Base-by-base conservation (phyloP, 2,888 invertebrate species). In the Teinopalpus imperialis region DNA sequence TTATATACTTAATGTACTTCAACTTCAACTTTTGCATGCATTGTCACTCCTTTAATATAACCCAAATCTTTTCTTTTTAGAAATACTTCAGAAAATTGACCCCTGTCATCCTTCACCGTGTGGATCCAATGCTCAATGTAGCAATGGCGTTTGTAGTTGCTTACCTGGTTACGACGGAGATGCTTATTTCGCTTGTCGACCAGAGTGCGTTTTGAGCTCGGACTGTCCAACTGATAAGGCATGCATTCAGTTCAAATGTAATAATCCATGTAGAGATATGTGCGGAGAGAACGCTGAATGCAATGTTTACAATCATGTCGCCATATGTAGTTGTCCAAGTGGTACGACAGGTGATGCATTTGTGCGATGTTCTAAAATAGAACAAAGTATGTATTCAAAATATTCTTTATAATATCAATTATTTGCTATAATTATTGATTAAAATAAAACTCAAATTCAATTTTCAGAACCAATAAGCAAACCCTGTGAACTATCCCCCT, bases 221-320 rank as follows among this genome's bases (percentile, higher is more conserved):
- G 96, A 96, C 64, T 97, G 97, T 76, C 86, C 94, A 0, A 81
- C 91, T 36, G 92, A 94, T 65, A 92, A 91, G 66, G 93, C 96
- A 9, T 97, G 97, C 66, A 82, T 94, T 21, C 91, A 92, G 49
- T 93, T 93, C 47, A 95, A 95, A 79, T 97, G 97, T 67, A 80
- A 90, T n/a, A 92, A 97, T 78, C 96, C 97, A 2, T 97, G 97
- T 61, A 91, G 92, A n/a, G 94, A 94, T 52, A 93, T 93, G 60
- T 97, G 96, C 67, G 96, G 95, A 5, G 79, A 90, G 39, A 93
- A 93, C 66, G 94, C 96, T 1, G 88, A 93, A 44, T 96, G 96
- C 66, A 92, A 93, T 61, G 94, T 94, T 8, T 91, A 94, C 41
- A 95, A 95, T 63, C 96, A 92, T 52, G 82, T 91, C 31, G 90